phyloP scores from a whole-genome alignment of 2,797 vertebrate species.

The Paramormyrops hopkinsi region DNA sequence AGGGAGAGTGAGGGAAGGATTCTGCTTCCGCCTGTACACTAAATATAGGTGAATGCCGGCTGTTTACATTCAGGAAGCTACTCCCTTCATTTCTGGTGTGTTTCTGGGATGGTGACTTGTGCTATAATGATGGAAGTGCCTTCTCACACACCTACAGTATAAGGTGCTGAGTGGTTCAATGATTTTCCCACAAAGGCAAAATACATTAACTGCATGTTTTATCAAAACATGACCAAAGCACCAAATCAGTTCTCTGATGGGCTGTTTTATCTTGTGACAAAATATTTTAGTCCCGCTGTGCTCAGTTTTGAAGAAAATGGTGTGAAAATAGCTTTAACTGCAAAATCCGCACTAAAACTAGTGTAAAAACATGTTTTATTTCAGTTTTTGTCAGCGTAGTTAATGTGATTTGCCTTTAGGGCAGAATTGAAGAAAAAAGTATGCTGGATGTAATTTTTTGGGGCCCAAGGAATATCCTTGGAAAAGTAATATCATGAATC shows the following conservation, averaged over 20 bases:
- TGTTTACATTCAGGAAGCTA: not conserved
- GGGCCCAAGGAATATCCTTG: not conserved
- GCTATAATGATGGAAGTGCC: not conserved
- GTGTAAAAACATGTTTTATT: not conserved
- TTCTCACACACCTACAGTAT: not conserved
- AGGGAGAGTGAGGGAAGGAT: constrained; percentile 80
- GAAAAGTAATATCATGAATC: not conserved
- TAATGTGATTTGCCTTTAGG: not conserved
- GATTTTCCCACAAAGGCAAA: not conserved
- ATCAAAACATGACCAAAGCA: not conserved
- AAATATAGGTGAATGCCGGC: constrained; percentile 67
- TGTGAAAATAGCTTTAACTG: not conserved
- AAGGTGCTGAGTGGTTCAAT: not conserved
- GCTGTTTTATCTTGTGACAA: not conserved
- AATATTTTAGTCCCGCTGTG: not conserved
- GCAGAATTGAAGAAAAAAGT: not conserved
- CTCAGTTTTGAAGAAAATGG: not conserved
- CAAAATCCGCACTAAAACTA: not conserved
- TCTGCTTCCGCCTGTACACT: constrained; percentile 91
- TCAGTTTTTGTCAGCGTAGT: not conserved
- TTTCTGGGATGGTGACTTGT: not conserved
- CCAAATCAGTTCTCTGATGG: not conserved
- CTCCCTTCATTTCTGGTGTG: not conserved
- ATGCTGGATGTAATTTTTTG: not conserved
- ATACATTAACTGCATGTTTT: not conserved